These are phyloP conservation scores for Cynoglossus semilaevis DNA, from an alignment of 2,113 vertebrate genomes.

Conservation along the genomic window DNA sequence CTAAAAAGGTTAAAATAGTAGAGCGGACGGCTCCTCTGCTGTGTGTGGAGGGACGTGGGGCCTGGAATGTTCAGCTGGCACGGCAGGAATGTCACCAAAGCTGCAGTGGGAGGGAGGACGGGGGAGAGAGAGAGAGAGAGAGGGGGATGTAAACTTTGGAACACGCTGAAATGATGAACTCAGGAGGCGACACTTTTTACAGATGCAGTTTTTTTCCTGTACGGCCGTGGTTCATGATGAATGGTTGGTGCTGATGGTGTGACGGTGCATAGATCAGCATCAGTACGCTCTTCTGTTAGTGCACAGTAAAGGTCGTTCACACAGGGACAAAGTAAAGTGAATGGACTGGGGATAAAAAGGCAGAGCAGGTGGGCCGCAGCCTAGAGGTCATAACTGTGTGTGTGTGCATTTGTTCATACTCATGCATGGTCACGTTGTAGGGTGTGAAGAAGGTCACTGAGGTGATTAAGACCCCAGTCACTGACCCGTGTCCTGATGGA, in stretches of 20 bases:
- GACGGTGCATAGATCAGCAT: too few species aligned
- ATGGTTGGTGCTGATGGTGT: too few species aligned
- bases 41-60: conserved; percentile 21
- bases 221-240: too few species aligned
- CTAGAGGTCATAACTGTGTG: background rate
- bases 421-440: conserved; percentile 8
- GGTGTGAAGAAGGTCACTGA: conserved; percentile 5
- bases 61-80: conserved; percentile 61
- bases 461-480: conserved; percentile 28
- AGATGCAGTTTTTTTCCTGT: too few species aligned
- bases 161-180: conserved; percentile 20
- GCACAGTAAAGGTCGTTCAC: too few species aligned
- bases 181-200: background rate
- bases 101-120: conserved; percentile 11
- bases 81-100: conserved; percentile 49
- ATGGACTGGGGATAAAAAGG: too few species aligned
- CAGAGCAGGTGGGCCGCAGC: too few species aligned
- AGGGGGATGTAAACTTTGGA: conserved; percentile 40
- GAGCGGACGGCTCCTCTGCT: conserved; percentile 23
- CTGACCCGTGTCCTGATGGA: conserved; percentile 46
- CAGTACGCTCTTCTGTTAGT: too few species aligned
- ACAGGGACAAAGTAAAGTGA: too few species aligned
- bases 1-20: conserved; percentile 8
- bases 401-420: background rate
- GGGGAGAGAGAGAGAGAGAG: conserved; percentile 28